Evolutionary conservation across 2,797 vertebrate species (phyloP), one percentile per base, ranked within the genome.

Genomic region (Neosalanx taihuensis): DNA sequence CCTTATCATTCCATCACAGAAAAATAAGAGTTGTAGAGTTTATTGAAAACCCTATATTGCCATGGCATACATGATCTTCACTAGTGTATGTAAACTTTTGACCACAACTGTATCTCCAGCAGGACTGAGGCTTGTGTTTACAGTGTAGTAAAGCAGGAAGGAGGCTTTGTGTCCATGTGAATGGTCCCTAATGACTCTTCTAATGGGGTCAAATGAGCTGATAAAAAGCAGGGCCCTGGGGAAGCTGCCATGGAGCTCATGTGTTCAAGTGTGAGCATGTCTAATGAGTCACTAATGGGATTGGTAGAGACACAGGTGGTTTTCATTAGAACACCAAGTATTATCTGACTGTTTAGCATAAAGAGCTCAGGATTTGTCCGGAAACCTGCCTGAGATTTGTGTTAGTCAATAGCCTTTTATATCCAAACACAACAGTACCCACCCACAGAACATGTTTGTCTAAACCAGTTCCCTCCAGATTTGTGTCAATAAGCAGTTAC

Each of bases 141-240:
- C 78, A 68, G 85, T 80, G 83, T 81, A 76, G 76, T 91, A 88
- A 91, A 91, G 82, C 76, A 79, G 86, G 85, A 85, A 89, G 82
- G 81, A 69, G 79, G 87, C 82, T 89, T 88, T 90, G 88, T 89
- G 84, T 81, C 70, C 17, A 73, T 82, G 86, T 88, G 90, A 91
- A 92, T 88, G 86, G 81, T 79, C 87, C 81, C 83, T 90, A 90
- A 91, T 91, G 87, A 83, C 72, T 69, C 59, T 56, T 15, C 74
- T 91, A 89, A 90, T 90, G 84, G 84, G 81, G 86, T 76, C 79
- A 81, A 88, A 86, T 53, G 26, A 75, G 79, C 79, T 79, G 73
- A 65, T 76, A 74, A 74, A 81, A 71, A 76, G 9, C 15, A 29
- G 26, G 23, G 61, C 1, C 69, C 33, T 20, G 67, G 85, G 81